Conservation (phyloP, 2,888 invertebrate species). For the Campoplex capitator region DNA sequence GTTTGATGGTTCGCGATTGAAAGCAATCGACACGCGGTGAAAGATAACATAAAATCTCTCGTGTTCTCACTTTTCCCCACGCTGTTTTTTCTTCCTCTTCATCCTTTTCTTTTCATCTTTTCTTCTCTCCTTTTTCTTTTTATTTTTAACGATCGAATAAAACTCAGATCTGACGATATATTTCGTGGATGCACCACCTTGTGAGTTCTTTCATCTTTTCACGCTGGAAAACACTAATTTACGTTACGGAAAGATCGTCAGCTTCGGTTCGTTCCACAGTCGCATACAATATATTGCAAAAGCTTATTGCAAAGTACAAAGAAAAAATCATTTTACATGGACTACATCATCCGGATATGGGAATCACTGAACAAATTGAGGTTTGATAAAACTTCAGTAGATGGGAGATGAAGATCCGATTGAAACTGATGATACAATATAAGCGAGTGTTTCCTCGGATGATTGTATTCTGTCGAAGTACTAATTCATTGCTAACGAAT, state of each 20-base stretch:
- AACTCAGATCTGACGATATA: slow-evolving; percentile 43
- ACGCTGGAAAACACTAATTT: background rate
- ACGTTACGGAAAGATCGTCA: background rate
- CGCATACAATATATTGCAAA: background rate
- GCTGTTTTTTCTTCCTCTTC: background rate
- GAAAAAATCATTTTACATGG: too few relatives aligned
- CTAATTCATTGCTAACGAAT: slow-evolving; percentile 1
- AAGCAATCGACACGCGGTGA: slow-evolving; percentile 74
- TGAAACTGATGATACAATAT: background rate
- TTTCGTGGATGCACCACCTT: slow-evolving; percentile 61
- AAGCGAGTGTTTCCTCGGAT: background rate
- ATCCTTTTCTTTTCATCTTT: background rate
- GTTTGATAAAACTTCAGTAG: background rate
- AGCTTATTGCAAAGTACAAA: background rate
- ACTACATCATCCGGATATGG: background rate
- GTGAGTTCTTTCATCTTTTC: slow-evolving; percentile 14
- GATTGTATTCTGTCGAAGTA: background rate
- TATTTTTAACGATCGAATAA: background rate
- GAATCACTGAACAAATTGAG: background rate
- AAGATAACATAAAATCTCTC: slow-evolving; percentile 30
- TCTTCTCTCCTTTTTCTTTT: background rate
- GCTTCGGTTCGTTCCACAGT: too few relatives aligned
- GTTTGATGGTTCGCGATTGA: slow-evolving; percentile 77
- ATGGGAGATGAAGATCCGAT: background rate
- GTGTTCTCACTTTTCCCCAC: background rate